A percentile compares a stretch with the other conserved stretches of the same genome.
Conservation (phyloP, 2,113 vertebrate species). For the Cynocephalus volans region DNA sequence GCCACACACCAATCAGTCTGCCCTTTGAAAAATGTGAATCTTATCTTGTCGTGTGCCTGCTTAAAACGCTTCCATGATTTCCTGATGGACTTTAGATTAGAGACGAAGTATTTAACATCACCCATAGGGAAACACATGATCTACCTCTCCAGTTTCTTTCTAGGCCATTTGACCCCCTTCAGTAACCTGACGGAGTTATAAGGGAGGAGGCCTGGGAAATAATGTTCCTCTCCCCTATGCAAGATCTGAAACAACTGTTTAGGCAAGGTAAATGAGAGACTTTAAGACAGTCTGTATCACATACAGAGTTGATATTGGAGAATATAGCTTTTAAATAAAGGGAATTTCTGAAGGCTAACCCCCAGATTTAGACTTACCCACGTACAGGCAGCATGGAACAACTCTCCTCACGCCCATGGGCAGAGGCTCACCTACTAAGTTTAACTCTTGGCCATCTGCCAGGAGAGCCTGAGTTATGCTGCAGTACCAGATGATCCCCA, state of each 20-base stretch:
- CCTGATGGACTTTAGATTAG: neutral
- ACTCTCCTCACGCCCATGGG: neutral
- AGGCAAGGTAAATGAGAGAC: slow-evolving; percentile 26
- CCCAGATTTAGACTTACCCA: neutral
- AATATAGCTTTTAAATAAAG: neutral
- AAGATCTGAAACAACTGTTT: neutral
- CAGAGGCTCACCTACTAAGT: neutral
- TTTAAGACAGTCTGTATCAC: neutral
- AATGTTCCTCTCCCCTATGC: neutral
- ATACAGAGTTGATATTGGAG: neutral
- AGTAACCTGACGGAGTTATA: neutral
- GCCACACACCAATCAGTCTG: neutral
- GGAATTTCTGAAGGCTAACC: neutral
- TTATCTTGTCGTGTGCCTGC: neutral
- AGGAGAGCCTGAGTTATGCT: neutral
- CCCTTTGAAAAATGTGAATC: neutral
- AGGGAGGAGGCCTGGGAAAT: neutral
- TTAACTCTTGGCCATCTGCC: neutral
- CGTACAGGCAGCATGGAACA: neutral
- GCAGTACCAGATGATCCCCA: neutral
- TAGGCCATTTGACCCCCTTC: neutral
- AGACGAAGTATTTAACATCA: neutral
- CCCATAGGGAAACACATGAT: neutral
- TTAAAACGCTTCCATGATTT: slow-evolving; percentile 33
- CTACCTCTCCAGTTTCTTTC: neutral